Conservation (phyloP, 1,140 invertebrate species). For the Heliconius nattereri region DNA sequence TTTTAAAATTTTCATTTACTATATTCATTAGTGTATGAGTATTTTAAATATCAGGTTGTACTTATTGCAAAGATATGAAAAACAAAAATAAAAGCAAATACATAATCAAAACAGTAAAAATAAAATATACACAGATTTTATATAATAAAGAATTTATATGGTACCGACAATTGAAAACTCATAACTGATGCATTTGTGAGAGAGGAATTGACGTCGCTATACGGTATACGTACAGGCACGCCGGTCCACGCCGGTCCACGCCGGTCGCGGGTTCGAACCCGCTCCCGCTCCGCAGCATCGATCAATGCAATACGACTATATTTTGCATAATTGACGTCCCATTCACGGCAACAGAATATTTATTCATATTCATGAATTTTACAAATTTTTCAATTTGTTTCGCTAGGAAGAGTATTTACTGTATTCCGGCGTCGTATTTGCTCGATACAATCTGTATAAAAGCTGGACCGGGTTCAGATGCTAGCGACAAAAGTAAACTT, state of each 20-base stretch:
- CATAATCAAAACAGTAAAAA: background rate
- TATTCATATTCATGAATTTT: constrained; percentile 81
- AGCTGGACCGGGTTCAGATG: constrained; percentile 57
- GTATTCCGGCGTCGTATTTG: constrained; percentile 66
- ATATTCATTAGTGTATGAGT: too few species aligned
- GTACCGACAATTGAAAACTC: constrained; percentile 9
- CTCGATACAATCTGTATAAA: constrained; percentile 73
- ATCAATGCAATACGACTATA: constrained; percentile 71
- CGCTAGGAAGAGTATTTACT: constrained; percentile 72
- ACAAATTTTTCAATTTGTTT: constrained; percentile 78
- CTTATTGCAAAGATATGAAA: background rate
- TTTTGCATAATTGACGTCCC: constrained; percentile 78
- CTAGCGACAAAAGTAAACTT: constrained; percentile 57
- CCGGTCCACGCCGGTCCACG: background rate
- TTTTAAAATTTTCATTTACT: too few species aligned
- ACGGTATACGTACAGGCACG: background rate
- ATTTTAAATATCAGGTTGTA: background rate
- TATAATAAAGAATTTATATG: background rate
- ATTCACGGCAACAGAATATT: constrained; percentile 72
- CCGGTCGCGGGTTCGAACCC: constrained; percentile 48
- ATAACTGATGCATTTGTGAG: background rate
- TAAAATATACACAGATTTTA: background rate
- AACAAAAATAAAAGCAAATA: background rate
- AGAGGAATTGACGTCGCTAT: background rate
- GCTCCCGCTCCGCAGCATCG: constrained; percentile 38